Percentiles rank a stretch among this genome's conserved stretches.
Evolutionary conservation across 2,888 invertebrate species (phyloP).

Genomic region (Gymnocheta viridis): DNA sequence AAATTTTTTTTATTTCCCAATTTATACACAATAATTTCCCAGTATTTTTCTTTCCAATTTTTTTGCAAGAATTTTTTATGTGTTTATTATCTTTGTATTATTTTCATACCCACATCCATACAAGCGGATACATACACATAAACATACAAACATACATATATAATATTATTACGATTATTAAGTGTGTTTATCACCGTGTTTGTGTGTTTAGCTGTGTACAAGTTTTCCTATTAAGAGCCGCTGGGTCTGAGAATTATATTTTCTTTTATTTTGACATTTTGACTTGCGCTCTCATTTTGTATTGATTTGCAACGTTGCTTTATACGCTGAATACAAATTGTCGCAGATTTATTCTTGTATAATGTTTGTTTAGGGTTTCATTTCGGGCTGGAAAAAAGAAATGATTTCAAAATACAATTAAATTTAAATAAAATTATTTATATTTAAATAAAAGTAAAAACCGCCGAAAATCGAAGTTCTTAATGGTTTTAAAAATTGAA

Average conservation of each 20-base stretch:
- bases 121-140: background rate
- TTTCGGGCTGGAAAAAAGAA: no score
- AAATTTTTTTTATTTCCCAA: background rate
- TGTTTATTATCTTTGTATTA: background rate
- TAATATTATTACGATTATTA: slow-evolving; percentile 24
- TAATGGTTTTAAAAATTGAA: no score
- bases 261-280: slow-evolving; percentile 40
- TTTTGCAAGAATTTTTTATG: background rate
- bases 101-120: background rate
- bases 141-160: background rate
- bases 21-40: slow-evolving; percentile 34
- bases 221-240: slow-evolving; percentile 3
- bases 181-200: background rate
- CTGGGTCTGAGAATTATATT: slow-evolving; percentile 29
- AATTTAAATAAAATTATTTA: no score
- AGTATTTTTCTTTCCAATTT: slow-evolving; percentile 28
- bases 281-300: slow-evolving; percentile 70
- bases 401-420: no score
- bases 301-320: slow-evolving; percentile 62
- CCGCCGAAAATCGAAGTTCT: no score
- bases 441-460: no score
- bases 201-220: background rate
- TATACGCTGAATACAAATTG: slow-evolving; percentile 18
- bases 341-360: background rate
- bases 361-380: slow-evolving; percentile 43